Conservation (phyloP, 2,797 vertebrate genomes). For the Ateles fusciceps region DNA sequence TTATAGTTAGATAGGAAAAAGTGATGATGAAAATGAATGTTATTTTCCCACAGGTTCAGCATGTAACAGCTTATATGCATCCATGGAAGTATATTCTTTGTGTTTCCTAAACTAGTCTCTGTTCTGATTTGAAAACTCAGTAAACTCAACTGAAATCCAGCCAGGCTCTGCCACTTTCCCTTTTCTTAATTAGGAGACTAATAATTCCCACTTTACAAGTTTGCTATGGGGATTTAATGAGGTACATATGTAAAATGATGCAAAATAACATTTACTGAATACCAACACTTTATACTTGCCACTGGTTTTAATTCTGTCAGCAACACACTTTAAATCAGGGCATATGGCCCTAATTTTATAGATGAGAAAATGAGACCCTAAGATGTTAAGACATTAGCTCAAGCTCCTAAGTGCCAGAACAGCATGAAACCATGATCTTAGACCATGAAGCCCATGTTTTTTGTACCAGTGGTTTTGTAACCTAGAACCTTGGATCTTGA, state of each 20-base stretch:
- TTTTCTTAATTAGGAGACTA: background rate
- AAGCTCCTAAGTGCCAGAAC: background rate
- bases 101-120: background rate
- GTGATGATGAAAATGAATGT: background rate
- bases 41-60: background rate
- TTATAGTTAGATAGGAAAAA: background rate
- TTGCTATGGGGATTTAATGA: background rate
- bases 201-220: background rate
- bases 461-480: background rate
- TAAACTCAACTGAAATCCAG: background rate
- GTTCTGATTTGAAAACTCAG: background rate
- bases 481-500: background rate
- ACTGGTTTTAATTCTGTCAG: background rate
- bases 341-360: background rate
- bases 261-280: background rate
- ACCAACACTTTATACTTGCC: background rate
- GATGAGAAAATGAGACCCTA: background rate
- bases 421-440: background rate
- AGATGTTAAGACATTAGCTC: background rate
- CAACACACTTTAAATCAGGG: background rate
- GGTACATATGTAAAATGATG: background rate
- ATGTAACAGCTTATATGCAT: background rate
- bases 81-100: background rate
- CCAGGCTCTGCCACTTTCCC: background rate
- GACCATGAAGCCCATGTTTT: background rate